Percentiles rank a stretch among this genome's conserved stretches.
These are phyloP conservation scores for Nyctereutes procyonoides DNA, from an alignment of 2,113 vertebrate species.

Conservation along the genomic window DNA sequence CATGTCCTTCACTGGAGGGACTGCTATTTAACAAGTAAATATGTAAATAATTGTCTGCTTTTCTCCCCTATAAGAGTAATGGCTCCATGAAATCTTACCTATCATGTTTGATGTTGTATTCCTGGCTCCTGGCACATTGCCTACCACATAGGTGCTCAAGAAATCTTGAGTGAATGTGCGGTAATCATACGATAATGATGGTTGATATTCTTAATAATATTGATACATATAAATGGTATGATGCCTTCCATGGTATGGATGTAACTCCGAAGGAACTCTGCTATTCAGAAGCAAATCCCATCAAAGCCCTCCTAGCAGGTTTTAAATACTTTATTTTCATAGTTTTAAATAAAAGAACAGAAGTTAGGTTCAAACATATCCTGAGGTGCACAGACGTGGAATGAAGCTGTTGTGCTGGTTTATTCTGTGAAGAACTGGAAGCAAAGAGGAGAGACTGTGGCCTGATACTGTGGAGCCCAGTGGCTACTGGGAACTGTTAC, in stretches of 20 bases:
- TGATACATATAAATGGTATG: neutral
- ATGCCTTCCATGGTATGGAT: neutral
- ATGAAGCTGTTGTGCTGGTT: neutral
- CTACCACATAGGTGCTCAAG: neutral
- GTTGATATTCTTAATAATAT: neutral
- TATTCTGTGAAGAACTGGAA: neutral
- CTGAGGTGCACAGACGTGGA: neutral
- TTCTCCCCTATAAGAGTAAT: neutral
- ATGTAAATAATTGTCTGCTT: neutral
- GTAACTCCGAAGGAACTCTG: neutral
- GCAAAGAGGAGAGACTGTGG: neutral
- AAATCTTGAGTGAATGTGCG: neutral
- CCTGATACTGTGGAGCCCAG: neutral
- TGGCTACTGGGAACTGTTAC: neutral
- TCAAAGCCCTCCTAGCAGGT: neutral
- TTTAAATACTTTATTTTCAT: neutral
- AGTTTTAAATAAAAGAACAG: neutral
- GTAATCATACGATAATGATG: rapidly evolving
- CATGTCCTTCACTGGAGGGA: neutral
- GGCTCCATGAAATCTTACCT: neutral
- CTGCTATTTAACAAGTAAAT: neutral
- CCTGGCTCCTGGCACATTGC: neutral
- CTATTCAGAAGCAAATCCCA: neutral
- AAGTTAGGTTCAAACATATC: neutral
- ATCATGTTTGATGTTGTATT: neutral